Conservation (phyloP, 2,113 vertebrate species). For the Marcusenius ussheri region DNA sequence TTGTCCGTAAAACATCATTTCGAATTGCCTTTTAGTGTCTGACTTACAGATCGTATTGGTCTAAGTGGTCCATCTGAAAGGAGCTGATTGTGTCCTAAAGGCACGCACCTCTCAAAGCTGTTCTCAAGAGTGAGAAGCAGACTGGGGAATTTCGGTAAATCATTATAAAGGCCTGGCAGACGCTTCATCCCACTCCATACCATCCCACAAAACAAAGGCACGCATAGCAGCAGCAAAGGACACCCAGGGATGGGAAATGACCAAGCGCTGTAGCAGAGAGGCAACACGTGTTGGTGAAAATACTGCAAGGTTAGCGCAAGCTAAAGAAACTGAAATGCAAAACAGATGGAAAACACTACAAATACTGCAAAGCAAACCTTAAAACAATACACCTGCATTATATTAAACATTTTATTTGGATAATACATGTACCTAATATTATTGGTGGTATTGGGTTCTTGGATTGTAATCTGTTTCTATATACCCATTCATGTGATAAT, state of each 20-base stretch:
- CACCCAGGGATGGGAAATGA: not conserved
- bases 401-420: not conserved
- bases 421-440: not conserved
- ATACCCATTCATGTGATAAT: not conserved
- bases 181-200: not conserved
- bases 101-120: not conserved
- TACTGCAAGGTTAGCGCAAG: not conserved
- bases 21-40: not conserved
- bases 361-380: not conserved
- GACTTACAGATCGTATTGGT: not conserved
- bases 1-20: not conserved
- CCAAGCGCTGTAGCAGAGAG: not conserved
- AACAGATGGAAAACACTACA: not conserved
- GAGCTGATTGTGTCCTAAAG: not conserved
- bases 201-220: not conserved
- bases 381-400: not conserved
- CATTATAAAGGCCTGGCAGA: not conserved
- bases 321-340: not conserved
- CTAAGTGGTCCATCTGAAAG: not conserved
- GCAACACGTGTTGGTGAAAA: not conserved
- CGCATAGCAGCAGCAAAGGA: not conserved
- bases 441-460: not conserved
- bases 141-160: not conserved
- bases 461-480: not conserved
- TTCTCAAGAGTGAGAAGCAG: not conserved